Conservation (phyloP, 2,113 vertebrate species). For the Oreotragus oreotragus region DNA sequence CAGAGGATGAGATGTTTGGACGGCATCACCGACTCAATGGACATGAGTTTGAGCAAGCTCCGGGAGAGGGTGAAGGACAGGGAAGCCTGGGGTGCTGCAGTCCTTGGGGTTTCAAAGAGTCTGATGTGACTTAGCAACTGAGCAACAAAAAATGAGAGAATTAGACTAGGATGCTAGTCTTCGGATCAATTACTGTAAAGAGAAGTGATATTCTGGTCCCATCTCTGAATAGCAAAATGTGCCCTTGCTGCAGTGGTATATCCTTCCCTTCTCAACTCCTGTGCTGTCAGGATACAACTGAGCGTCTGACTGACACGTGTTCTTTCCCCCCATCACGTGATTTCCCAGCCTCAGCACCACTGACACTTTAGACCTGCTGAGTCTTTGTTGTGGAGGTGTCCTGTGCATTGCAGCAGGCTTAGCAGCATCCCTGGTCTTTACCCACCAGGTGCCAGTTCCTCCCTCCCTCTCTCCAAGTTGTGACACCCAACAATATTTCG, state of each 20-base stretch:
- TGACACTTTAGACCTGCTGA: rapidly evolving
- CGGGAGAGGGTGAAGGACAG: not conserved
- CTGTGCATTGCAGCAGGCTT: not conserved
- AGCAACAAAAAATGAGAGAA: not conserved
- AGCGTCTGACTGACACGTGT: rapidly evolving
- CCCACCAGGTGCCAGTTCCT: not conserved
- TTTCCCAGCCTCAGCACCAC: not conserved
- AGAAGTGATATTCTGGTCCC: not conserved
- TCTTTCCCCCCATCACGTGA: not conserved
- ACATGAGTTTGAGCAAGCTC: not conserved
- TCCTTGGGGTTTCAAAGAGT: not conserved
- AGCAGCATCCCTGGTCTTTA: not conserved
- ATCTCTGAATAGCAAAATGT: not conserved
- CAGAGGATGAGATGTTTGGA: not conserved
- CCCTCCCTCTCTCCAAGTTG: not conserved
- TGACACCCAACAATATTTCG: not conserved
- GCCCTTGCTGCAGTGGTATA: not conserved
- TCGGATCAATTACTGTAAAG: not conserved
- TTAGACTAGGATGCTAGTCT: not conserved
- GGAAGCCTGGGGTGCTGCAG: not conserved
- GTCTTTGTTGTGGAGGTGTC: not conserved
- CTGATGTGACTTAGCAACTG: not conserved
- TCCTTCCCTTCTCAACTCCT: not conserved
- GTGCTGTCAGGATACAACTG: rapidly evolving
- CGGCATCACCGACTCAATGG: not conserved